Conservation (phyloP, 2,113 vertebrate genomes). For the Pygoscelis antarcticus region DNA sequence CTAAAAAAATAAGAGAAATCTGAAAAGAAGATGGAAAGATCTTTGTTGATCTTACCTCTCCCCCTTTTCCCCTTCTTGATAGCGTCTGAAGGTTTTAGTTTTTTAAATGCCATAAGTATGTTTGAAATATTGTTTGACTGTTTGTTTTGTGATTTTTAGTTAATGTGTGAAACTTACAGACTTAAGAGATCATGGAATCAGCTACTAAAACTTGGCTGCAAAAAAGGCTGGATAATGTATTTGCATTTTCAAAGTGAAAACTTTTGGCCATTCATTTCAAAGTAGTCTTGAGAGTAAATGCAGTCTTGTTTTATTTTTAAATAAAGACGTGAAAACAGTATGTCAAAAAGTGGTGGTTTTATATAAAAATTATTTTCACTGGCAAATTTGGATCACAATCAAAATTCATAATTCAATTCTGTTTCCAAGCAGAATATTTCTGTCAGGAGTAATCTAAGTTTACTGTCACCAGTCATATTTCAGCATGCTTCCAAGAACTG, state of each 20-base stretch:
- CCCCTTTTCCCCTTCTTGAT: neutral
- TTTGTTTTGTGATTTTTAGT: neutral
- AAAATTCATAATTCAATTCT: neutral
- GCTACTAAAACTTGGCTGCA: neutral
- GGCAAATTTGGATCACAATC: neutral
- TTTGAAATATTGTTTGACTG: neutral
- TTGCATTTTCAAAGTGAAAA: constrained; percentile 11
- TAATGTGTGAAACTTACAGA: neutral
- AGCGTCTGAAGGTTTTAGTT: neutral
- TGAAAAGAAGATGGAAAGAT: neutral
- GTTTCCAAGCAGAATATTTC: constrained; percentile 1
- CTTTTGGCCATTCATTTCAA: neutral
- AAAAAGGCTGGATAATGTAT: neutral
- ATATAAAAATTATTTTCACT: neutral
- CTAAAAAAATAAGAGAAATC: neutral
- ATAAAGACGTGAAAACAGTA: neutral
- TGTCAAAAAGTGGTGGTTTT: neutral
- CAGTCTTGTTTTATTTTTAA: constrained; percentile 3
- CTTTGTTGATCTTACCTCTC: neutral
- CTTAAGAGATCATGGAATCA: neutral
- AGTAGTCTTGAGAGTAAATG: neutral
- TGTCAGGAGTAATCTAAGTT: constrained; percentile 13
- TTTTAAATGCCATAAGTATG: neutral
- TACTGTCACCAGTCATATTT: neutral
- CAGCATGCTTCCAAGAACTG: neutral